Evolutionary conservation across 2,888 invertebrate species (phyloP).

Genomic region (Drosophila maculinotata): DNA sequence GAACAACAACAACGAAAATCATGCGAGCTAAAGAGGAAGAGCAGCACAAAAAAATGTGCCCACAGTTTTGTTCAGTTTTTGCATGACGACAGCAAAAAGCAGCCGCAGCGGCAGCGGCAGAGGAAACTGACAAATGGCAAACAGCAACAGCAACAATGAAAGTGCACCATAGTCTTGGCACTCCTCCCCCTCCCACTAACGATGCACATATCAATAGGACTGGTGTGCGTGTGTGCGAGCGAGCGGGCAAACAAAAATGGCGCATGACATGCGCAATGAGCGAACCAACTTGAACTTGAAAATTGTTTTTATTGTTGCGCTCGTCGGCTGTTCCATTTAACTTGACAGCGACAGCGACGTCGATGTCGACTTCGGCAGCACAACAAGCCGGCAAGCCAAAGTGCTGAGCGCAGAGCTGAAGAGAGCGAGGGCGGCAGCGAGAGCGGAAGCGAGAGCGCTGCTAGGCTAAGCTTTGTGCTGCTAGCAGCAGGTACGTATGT

Average conservation of each 20-base stretch:
- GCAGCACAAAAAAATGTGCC: slow-evolving; percentile 24
- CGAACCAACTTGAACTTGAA: slow-evolving; percentile 85
- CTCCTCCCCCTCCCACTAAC: slow-evolving; percentile 9
- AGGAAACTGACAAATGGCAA: slow-evolving; percentile 32
- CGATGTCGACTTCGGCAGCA: slow-evolving; percentile 12
- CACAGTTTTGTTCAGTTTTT: slow-evolving; percentile 45
- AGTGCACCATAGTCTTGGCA: slow-evolving; percentile 49
- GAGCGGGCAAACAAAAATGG: slow-evolving; percentile 56
- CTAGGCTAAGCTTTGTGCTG: slow-evolving; percentile 32
- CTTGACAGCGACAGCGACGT: slow-evolving; percentile 41
- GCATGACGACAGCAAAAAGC: slow-evolving; percentile 74
- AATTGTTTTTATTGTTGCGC: slow-evolving; percentile 58
- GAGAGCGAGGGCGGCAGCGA: slow-evolving; percentile 3
- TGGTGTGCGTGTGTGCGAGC: slow-evolving; percentile 32
- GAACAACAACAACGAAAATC: slow-evolving; percentile 34
- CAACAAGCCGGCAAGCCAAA: slow-evolving; percentile 47
- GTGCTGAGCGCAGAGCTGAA: slow-evolving; percentile 25
- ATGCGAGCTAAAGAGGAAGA: slow-evolving; percentile 37
- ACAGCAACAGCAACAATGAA: slow-evolving; percentile 42
- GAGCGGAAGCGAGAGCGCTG: slow-evolving; percentile 30
- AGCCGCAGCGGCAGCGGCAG: slow-evolving; percentile 8
- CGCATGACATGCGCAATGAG: slow-evolving; percentile 82
- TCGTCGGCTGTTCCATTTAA: slow-evolving; percentile 48
- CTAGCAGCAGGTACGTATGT: slow-evolving; percentile 55
- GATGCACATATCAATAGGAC: too few species aligned